phyloP scores from a whole-genome alignment of 2,888 invertebrate genomes.

The Thereva unica region DNA sequence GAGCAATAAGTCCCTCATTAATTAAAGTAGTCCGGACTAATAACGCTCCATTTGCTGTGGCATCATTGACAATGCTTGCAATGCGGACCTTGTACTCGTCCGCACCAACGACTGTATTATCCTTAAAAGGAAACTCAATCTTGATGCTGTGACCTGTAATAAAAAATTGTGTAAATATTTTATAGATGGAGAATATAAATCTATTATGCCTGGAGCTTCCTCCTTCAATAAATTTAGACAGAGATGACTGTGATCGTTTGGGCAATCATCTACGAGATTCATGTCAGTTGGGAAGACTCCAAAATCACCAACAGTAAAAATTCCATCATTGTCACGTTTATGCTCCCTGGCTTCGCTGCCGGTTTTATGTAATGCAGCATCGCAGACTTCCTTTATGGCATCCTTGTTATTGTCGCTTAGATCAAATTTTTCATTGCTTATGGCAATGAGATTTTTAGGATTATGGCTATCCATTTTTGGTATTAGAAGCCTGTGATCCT shows the following conservation, averaged over 20 bases:
- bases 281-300: slow-evolving; percentile 45
- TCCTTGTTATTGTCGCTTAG: slow-evolving; percentile 16
- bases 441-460: slow-evolving; percentile 43
- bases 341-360: background rate
- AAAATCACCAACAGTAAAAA: slow-evolving; percentile 44
- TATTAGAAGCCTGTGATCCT: slow-evolving; percentile 46
- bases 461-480: slow-evolving; percentile 41
- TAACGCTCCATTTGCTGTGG: slow-evolving; percentile 50
- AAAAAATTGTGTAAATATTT: background rate
- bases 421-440: slow-evolving; percentile 42
- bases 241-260: slow-evolving; percentile 44
- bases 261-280: slow-evolving; percentile 47
- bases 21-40: slow-evolving; percentile 48
- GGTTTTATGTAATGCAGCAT: slow-evolving; percentile 30
- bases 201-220: slow-evolving; percentile 47
- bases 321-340: slow-evolving; percentile 33
- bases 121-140: slow-evolving; percentile 51
- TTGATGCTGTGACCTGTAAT: slow-evolving; percentile 48
- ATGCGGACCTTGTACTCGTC: slow-evolving; percentile 47
- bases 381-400: slow-evolving; percentile 37
- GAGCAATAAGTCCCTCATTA: slow-evolving; percentile 46
- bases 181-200: background rate
- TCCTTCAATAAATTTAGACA: slow-evolving; percentile 51
- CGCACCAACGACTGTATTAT: slow-evolving; percentile 46
- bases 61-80: slow-evolving; percentile 49